Evolutionary conservation across 1,140 invertebrate genomes (phyloP), one percentile per base, ranked within the genome.

Genomic region (Atta cephalotes): DNA sequence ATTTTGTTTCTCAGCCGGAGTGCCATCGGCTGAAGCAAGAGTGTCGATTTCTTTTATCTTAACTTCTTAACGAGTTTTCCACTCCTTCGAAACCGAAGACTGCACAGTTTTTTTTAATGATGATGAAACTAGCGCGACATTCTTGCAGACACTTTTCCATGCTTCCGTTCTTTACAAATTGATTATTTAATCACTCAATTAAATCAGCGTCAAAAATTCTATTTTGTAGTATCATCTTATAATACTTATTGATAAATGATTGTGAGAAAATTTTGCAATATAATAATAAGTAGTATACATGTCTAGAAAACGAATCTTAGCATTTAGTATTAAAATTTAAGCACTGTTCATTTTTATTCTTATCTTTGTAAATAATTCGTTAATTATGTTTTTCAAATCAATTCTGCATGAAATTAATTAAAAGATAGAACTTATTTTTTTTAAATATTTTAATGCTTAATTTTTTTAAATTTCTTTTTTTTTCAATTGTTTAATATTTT

Each of bases 41-140:
- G 6, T 51, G 1, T 9, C 80, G 35, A 85, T 25, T 51, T 58
- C 14, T 66, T 58, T 84, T 79, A 45, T 45, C 39, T 74, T 56
- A 74, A 74, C 80, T 76, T 74, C 39, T 74, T 84, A 84, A 84
- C 70, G 70, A 84, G 80, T 74, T 85, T 70, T 56, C 74, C 51
- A 53, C 5, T 79, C 0, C 49, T 65, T 18, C 45, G 6, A 39
- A 35, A 68, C 5, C n/a, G 45, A 25, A 78, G n/a, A 53, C 31
- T 18, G 31, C 49, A 10, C n/a, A 45, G 7, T 7, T 78, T 78
- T 85, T 77, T 68, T 78, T 78, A 85, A 39, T 45, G 2, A 85
- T 66, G 62, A 79, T 21, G 21, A 84, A 84, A 76, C 56, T 25
- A 79, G n/a, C 14, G 60, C 18, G 35, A 72, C 28, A 53, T 56